Evolutionary conservation across 2,888 invertebrate species (phyloP), one percentile per base, ranked within the genome.

Genomic region (Tromatobia lineatoria): DNA sequence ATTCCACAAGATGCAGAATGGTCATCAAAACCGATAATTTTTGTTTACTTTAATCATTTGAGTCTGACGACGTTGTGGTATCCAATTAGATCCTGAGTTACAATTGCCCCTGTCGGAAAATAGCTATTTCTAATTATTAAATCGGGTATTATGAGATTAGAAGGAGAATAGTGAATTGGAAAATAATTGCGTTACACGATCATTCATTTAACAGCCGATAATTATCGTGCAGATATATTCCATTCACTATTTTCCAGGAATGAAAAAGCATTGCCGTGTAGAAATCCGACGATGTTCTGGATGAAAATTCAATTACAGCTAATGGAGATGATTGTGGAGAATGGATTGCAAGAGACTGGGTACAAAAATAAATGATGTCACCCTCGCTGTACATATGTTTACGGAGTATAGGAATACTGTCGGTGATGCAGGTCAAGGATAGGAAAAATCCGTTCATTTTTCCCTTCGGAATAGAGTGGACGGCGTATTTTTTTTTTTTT

Each of bases 321-420:
- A 38, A 42, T 64, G n/a, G 38, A 42, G 61, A 61, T 34, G 61
- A 61, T 61, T 61, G 61, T 42, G 38, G 59, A 59, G 15, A n/a
- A 59, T 6, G 25, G 29, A 59, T 54, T 38, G 42, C 20, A 11
- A 38, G 34, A 54, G 3, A 20, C 67, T 45, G 47, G 42, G 66
- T 13, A 45, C 25, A n/a, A 69, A 69, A 69, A n/a, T 11, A 11
- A 69, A 50, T 15, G 47, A 20, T 50, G 34, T 59, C 59, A 29
- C 25, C 29, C 3, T 59, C 59, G 13, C 59, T 59, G 15, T n/a
- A 59, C 25, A 29, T 13, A 34, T 34, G 2, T n/a, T 3, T 13
- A 29, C 15, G 15, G n/a, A 59, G 29, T 29, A 29, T 7, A 15
- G 59, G 11, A 59, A 59, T 25, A 25, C 59, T 59, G 11, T 13